Base-by-base conservation (phyloP, 2,113 vertebrate species). In the Chaenogobius annularis region DNA sequence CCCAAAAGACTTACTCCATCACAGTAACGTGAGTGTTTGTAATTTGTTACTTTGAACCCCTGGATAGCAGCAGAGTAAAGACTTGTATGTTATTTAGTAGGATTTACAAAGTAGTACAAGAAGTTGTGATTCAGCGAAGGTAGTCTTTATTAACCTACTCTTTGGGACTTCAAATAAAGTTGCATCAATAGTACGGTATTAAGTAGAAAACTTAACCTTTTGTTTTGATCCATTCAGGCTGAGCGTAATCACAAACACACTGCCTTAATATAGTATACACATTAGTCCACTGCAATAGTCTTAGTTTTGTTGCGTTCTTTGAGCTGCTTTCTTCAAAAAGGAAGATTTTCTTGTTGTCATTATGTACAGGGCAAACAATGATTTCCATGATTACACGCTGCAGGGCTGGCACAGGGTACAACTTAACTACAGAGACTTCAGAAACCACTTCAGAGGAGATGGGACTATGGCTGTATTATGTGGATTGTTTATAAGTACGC, bases 371-470 rank as follows among this genome's bases (percentile, higher is more conserved):
- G n/a, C 69, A 87, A 89, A 89, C 83, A 87, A 83, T 80, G 80
- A 81, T 85, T 82, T 65, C 40, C 73, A 80, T 88, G 86, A 90
- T 88, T 84, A 83, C 71, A 83, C 68, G 70, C 74, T 77, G 26
- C n/a, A 10, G 70, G 66, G 68, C 73, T 80, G 73, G 74, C 80
- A 78, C 75, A 0, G 52, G 73, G 74, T 61, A 70, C 9, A 19
- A 62, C 73, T 70, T 62, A 79, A 83, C 69, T 75, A 61, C 17
- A 84, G 71, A 85, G 48, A 48, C 66, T 82, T 74, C 6, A 58
- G 63, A 87, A 88, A 86, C 83, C 87, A 85, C 82, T 67, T 73
- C 69, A 82, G 43, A 75, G 78, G 0, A 0, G 44, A 5, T 58
- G 56, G n/a, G 68, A 48, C 69, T 72, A 55, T 37, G 79, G 61